Evolutionary conservation across 1,140 invertebrate species (phyloP).

Genomic region (Zaprionus gabonicus): DNA sequence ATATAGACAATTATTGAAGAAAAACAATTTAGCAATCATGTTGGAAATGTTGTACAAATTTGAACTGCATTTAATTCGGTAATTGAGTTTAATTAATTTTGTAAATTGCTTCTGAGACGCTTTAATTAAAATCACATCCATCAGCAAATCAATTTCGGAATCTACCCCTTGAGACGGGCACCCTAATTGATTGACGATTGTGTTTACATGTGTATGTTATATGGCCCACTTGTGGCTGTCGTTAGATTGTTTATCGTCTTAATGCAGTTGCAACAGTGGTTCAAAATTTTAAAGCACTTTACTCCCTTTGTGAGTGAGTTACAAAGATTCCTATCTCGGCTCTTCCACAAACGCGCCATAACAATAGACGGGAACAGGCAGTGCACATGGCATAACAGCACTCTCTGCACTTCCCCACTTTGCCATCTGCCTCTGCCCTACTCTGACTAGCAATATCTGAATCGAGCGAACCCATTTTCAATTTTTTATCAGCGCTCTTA

Average conservation of each 20-base stretch:
- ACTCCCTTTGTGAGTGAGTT: background rate
- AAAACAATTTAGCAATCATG: background rate
- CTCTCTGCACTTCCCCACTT: background rate
- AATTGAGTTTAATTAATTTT: constrained; percentile 3
- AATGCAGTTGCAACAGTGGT: background rate
- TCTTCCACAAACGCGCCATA: background rate
- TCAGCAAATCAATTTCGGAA: background rate
- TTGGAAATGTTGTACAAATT: background rate
- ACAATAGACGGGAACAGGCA: background rate
- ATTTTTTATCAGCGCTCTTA: constrained; percentile 57
- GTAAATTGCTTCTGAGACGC: background rate
- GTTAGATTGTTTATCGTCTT: background rate
- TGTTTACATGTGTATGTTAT: background rate
- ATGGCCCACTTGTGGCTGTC: background rate
- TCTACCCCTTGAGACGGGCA: background rate
- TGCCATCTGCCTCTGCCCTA: background rate
- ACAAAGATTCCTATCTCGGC: background rate
- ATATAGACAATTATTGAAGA: background rate
- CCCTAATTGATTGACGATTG: constrained; percentile 1
- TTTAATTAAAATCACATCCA: constrained; percentile 11
- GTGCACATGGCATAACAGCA: constrained; percentile 4
- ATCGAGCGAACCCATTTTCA: constrained; percentile 61
- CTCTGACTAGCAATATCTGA: constrained; percentile 33
- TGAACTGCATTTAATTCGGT: background rate
- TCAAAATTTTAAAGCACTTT: background rate